Evolutionary conservation across 2,113 vertebrate genomes (phyloP).

Genomic region (Collichthys lucidus): DNA sequence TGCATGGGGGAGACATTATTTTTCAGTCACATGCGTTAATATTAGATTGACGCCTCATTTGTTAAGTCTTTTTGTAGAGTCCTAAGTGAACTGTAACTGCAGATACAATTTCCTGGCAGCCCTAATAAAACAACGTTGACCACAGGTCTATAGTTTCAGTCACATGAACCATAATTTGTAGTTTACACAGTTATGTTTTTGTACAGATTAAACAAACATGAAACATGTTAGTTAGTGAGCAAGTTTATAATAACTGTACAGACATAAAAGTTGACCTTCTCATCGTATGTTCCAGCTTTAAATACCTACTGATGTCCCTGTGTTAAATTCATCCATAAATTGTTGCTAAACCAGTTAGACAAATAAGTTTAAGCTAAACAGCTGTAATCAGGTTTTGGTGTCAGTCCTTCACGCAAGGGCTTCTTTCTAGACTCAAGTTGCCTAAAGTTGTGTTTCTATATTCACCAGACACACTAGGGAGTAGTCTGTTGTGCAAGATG

Average conservation of each 20-base stretch:
- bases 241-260: too few relatives aligned
- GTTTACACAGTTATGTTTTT: too few relatives aligned
- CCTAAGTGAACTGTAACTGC: neutral
- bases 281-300: neutral
- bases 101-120: neutral
- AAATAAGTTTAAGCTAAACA: neutral
- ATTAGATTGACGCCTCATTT: slow-evolving; percentile 10
- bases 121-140: neutral
- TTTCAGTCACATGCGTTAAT: neutral
- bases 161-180: too few relatives aligned
- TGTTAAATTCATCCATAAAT: neutral
- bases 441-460: neutral
- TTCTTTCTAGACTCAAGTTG: neutral
- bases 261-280: too few relatives aligned
- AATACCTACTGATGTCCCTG: neutral
- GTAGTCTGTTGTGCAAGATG: slow-evolving; percentile 22
- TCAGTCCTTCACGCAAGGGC: neutral
- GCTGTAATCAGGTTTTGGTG: neutral
- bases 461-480: slow-evolving; percentile 30
- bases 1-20: slow-evolving; percentile 7
- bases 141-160: neutral
- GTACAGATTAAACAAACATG: too few relatives aligned
- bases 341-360: neutral
- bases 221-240: too few relatives aligned
- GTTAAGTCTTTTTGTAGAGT: neutral